Conservation (phyloP, 2,113 vertebrate genomes). For the Mus pahari region DNA sequence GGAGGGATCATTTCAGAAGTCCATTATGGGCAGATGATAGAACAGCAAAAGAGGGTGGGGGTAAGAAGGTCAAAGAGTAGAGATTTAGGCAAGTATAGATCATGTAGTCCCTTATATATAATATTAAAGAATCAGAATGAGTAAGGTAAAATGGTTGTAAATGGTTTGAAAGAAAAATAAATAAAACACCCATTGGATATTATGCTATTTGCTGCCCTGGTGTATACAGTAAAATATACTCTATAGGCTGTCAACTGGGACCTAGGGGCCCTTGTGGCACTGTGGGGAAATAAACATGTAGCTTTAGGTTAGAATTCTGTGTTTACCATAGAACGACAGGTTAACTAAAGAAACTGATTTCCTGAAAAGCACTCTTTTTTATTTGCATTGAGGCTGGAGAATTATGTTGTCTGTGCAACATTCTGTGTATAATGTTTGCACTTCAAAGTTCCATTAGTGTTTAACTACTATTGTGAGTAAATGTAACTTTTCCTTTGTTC, state of each 20-base stretch:
- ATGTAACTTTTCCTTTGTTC: neutral
- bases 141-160: neutral
- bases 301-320: neutral
- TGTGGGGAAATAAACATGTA: neutral
- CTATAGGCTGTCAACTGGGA: neutral
- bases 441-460: neutral
- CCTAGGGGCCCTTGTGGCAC: neutral
- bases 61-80: neutral
- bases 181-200: too few relatives aligned
- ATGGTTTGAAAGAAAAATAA: neutral
- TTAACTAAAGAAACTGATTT: neutral
- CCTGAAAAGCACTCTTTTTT: neutral
- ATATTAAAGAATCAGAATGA: neutral
- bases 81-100: neutral
- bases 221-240: too few relatives aligned
- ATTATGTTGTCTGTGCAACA: neutral
- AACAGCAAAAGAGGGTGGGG: neutral
- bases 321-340: neutral
- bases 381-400: neutral
- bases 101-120: too few relatives aligned
- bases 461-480: neutral
- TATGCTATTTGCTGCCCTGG: too few relatives aligned
- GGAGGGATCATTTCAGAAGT: neutral
- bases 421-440: neutral
- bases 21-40: too few relatives aligned